A percentile compares a stretch with the other conserved stretches of the same genome.
Conservation (phyloP, 2,888 invertebrate genomes). For the Mythimna albipuncta region DNA sequence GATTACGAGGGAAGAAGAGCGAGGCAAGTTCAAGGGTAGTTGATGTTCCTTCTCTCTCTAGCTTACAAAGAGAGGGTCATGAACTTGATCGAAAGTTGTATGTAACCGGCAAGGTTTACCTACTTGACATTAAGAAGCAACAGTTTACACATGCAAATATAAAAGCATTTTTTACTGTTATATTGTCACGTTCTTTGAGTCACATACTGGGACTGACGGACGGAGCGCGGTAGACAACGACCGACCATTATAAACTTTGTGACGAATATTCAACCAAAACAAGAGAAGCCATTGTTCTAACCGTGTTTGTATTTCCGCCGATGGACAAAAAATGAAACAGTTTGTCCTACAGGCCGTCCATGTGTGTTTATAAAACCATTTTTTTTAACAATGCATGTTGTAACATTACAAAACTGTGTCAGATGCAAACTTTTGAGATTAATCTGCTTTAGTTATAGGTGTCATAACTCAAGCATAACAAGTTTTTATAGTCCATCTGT, state of each 20-base stretch:
- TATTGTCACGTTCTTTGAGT: conserved; percentile 75
- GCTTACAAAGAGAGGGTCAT: conserved; percentile 13
- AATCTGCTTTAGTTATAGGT: conserved; percentile 64
- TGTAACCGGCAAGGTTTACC: background rate
- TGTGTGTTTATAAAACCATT: conserved; percentile 47
- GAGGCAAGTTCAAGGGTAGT: conserved; percentile 31
- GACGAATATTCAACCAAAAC: conserved; percentile 76
- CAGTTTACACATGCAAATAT: conserved; percentile 65
- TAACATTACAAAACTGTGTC: conserved; percentile 54
- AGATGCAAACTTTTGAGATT: conserved; percentile 67
- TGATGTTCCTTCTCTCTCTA: conserved; percentile 24
- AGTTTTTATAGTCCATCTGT: conserved; percentile 82
- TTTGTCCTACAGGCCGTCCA: conserved; percentile 42
- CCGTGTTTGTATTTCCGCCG: conserved; percentile 82
- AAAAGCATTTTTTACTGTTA: conserved; percentile 68
- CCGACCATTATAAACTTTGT: conserved; percentile 74
- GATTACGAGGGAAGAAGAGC: conserved; percentile 40
- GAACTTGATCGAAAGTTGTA: conserved; percentile 39
- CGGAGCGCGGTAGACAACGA: conserved; percentile 64
- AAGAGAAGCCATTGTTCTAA: conserved; percentile 80
- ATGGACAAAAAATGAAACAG: conserved; percentile 75
- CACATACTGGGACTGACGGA: conserved; percentile 78
- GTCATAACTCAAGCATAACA: conserved; percentile 76
- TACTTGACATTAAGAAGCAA: conserved; percentile 41
- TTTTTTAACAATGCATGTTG: conserved; percentile 49